phyloP scores from a whole-genome alignment of 2,113 vertebrate genomes.

The Helogale parvula region DNA sequence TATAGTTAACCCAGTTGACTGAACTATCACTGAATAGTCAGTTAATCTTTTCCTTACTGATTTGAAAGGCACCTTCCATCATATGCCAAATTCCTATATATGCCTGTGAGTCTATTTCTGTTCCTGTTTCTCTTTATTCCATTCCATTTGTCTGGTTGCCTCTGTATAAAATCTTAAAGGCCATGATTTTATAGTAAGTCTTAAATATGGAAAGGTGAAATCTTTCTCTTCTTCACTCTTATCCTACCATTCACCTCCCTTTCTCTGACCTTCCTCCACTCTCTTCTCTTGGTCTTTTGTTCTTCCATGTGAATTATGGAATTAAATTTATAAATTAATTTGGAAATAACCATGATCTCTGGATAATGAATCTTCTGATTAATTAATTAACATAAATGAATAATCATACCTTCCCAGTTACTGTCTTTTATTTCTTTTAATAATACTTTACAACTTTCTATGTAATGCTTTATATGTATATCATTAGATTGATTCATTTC shows the following conservation, averaged over 20 bases:
- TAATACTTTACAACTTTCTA: constrained; percentile 7
- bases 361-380: neutral
- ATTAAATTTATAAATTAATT: neutral
- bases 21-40: neutral
- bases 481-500: neutral
- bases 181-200: neutral
- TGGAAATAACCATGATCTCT: neutral
- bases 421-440: neutral
- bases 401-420: neutral
- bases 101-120: neutral
- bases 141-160: neutral
- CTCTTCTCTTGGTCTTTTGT: neutral
- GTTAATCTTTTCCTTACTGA: neutral
- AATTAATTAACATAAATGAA: neutral
- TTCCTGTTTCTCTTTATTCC: neutral
- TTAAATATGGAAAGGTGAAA: neutral
- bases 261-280: neutral
- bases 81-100: neutral
- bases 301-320: neutral
- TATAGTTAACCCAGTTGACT: neutral
- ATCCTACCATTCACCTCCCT: neutral
- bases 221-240: neutral
- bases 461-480: neutral
- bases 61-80: neutral
- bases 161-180: neutral